These are phyloP conservation scores for Pogonocherus hispidulus DNA, from an alignment of 2,888 invertebrate genomes.

Conservation along the genomic window DNA sequence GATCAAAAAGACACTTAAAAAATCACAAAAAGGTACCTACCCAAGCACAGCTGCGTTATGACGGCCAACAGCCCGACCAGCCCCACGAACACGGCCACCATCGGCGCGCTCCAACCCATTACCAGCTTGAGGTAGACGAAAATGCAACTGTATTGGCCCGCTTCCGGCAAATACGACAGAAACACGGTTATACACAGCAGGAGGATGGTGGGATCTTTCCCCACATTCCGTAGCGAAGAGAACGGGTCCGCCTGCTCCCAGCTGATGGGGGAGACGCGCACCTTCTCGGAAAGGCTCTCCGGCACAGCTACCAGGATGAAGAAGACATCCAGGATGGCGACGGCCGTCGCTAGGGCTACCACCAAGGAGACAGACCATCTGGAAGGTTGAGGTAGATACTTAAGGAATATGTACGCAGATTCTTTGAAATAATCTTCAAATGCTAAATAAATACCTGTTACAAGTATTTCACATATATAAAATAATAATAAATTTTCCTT, in stretches of 20 bases:
- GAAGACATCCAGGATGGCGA: constrained; percentile 96
- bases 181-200: constrained; percentile 98
- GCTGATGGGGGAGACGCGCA: constrained; percentile 84
- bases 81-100: constrained; percentile 98
- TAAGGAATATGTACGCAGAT: too few species aligned
- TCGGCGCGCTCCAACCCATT: constrained; percentile 95
- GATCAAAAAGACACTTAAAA: not conserved
- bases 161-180: constrained; percentile 97
- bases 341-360: constrained; percentile 94
- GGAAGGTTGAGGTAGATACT: constrained; percentile 17
- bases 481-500: too few species aligned
- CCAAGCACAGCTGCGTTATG: constrained; percentile 91
- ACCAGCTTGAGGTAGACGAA: constrained; percentile 98
- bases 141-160: constrained; percentile 99
- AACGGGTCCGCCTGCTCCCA: constrained; percentile 99
- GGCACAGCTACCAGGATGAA: constrained; percentile 99
- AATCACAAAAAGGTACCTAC: constrained; percentile 60
- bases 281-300: constrained; percentile 96
- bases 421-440: too few species aligned
- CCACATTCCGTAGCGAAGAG: constrained; percentile 91
- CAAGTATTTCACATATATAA: too few species aligned
- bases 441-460: too few species aligned
- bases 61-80: constrained; percentile 97
- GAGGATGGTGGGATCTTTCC: constrained; percentile 94
- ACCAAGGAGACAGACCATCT: constrained; percentile 81